Evolutionary conservation across 1,140 invertebrate species (phyloP).

Genomic region (Drosophila nigrodunni): DNA sequence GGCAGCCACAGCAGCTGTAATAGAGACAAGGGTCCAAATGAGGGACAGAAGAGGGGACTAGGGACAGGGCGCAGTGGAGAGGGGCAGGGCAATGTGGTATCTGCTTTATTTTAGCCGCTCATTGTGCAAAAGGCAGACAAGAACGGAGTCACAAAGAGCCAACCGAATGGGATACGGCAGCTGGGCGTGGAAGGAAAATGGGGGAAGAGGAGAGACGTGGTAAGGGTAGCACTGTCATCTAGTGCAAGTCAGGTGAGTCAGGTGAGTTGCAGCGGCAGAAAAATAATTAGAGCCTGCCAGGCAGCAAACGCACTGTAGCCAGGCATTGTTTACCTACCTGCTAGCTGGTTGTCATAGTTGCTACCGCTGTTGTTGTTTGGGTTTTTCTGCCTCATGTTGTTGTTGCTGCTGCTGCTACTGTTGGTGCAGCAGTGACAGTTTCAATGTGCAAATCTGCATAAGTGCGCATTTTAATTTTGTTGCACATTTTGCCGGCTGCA

Average conservation of each 20-base stretch:
- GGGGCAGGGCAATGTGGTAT: slow-evolving; percentile 37
- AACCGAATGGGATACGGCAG: slow-evolving; percentile 11
- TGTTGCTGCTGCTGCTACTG: slow-evolving; percentile 5
- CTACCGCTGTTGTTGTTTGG: slow-evolving; percentile 18
- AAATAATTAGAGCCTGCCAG: slow-evolving; percentile 79
- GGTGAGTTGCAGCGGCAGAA: slow-evolving; percentile 68
- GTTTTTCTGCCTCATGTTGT: too few species aligned
- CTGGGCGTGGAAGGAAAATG: background rate
- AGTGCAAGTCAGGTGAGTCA: slow-evolving; percentile 55
- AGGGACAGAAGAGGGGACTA: background rate
- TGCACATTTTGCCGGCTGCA: slow-evolving; percentile 79
- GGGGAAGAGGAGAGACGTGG: background rate
- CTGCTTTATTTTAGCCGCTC: slow-evolving; percentile 75
- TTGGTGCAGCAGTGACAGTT: slow-evolving; percentile 72
- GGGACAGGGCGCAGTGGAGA: background rate
- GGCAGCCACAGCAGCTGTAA: background rate
- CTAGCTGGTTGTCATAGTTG: slow-evolving; percentile 34
- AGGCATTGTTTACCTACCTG: slow-evolving; percentile 50
- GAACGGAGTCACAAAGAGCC: slow-evolving; percentile 53
- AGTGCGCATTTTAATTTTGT: slow-evolving; percentile 84
- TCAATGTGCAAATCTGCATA: slow-evolving; percentile 83
- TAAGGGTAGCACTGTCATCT: background rate
- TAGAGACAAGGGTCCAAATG: background rate
- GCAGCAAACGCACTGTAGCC: slow-evolving; percentile 67
- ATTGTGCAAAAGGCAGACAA: slow-evolving; percentile 75